A percentile compares a stretch with the other conserved stretches of the same genome.
These are phyloP conservation scores for Stegostoma tigrinum DNA, from an alignment of 2,113 vertebrate genomes.

Conservation along the genomic window DNA sequence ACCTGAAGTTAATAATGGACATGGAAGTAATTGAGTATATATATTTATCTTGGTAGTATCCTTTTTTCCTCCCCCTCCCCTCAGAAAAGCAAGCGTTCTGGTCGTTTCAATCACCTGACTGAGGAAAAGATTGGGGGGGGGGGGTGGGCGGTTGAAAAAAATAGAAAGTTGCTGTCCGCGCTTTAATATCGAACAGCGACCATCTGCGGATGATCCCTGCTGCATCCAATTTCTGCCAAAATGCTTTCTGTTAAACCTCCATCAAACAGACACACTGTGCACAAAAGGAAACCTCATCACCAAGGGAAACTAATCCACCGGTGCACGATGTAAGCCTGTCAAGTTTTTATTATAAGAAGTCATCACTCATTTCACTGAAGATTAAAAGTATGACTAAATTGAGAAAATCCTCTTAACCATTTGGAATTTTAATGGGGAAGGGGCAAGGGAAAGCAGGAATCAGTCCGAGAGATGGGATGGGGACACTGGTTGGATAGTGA, in stretches of 20 bases:
- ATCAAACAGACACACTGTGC: constrained; percentile 95
- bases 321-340: constrained; percentile 96
- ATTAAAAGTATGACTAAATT: constrained; percentile 99
- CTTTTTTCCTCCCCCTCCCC: neutral
- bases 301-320: constrained; percentile 96
- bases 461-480: neutral
- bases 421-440: constrained; percentile 89
- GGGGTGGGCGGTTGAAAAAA: constrained; percentile 42
- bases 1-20: constrained; percentile 27
- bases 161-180: constrained; percentile 74
- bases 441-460: constrained; percentile 52
- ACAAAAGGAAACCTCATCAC: constrained; percentile 99
- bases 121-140: constrained; percentile 50
- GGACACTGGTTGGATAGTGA: neutral
- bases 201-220: constrained; percentile 91
- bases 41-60: constrained; percentile 5
- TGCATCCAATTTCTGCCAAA: constrained; percentile 98
- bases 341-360: constrained; percentile 98
- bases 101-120: constrained; percentile 62
- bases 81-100: constrained; percentile 30
- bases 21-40: constrained; percentile 16
- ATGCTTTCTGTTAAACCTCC: constrained; percentile 97
- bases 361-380: constrained; percentile 98
- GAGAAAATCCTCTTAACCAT: constrained; percentile 99
- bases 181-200: constrained; percentile 87